Evolutionary conservation across 2,797 vertebrate species (phyloP).

Genomic region (Crocodylus rhombifer): DNA sequence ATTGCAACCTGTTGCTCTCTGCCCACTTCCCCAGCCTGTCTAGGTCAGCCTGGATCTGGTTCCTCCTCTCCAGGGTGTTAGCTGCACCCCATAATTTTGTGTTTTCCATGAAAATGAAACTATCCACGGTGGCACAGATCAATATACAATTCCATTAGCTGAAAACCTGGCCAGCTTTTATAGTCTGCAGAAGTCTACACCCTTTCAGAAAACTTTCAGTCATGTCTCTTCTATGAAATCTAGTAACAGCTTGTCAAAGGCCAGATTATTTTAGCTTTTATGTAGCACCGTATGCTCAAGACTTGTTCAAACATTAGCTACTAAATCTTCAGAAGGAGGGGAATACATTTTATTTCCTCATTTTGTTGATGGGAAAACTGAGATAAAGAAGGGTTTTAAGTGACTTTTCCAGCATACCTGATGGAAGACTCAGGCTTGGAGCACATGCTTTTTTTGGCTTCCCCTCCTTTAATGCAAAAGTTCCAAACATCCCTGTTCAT

Average conservation of each 20-base stretch:
- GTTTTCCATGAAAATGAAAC: neutral
- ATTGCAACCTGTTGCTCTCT: no score
- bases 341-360: neutral
- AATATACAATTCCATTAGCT: neutral
- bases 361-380: neutral
- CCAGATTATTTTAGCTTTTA: neutral
- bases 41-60: no score
- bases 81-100: no score
- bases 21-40: no score
- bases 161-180: conserved; percentile 1
- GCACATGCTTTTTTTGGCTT: neutral
- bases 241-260: neutral
- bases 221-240: neutral
- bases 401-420: neutral
- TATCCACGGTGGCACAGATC: neutral
- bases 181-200: neutral
- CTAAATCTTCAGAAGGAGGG: neutral
- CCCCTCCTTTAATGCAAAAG: neutral
- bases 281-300: neutral
- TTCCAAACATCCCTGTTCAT: neutral
- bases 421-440: neutral
- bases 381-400: neutral
- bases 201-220: neutral
- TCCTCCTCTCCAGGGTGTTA: no score
- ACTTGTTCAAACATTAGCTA: neutral